Evolutionary conservation across 1,140 invertebrate species (phyloP).

Genomic region (Drosophila repletoides): DNA sequence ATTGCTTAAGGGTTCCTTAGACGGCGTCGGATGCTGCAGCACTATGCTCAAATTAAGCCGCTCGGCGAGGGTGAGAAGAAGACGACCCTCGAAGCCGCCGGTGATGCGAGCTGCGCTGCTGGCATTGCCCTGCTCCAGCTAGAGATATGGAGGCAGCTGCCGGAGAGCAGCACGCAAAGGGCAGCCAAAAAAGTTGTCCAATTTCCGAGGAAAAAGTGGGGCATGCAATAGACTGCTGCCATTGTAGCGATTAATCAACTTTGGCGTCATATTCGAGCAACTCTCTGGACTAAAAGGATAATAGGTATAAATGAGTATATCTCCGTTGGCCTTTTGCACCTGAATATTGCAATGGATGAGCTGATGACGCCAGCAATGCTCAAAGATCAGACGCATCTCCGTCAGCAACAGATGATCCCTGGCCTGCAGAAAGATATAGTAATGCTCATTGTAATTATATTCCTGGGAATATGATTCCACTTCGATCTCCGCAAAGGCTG

Average conservation of each 20-base stretch:
- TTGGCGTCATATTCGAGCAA: constrained; percentile 42
- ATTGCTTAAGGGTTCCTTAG: not conserved
- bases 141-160: constrained; percentile 57
- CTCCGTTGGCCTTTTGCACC: constrained; percentile 60
- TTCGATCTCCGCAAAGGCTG: constrained; percentile 60
- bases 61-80: constrained; percentile 46
- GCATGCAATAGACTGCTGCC: constrained; percentile 35
- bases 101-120: not conserved
- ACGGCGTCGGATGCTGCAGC: not conserved
- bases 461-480: constrained; percentile 46
- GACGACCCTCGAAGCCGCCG: constrained; percentile 50
- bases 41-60: constrained; percentile 50
- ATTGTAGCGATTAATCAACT: constrained; percentile 65
- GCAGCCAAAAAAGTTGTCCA: constrained; percentile 62
- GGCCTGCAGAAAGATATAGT: constrained; percentile 72
- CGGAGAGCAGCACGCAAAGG: constrained; percentile 45
- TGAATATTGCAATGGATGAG: constrained; percentile 72
- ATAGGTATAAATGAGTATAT: constrained; percentile 67
- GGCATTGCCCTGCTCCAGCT: constrained; percentile 12
- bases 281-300: constrained; percentile 39
- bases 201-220: constrained; percentile 58
- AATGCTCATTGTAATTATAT: constrained; percentile 69
- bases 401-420: constrained; percentile 39
- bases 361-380: constrained; percentile 66
- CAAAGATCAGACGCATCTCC: constrained; percentile 66